A percentile compares a stretch with the other conserved stretches of the same genome.
Evolutionary conservation across 2,113 vertebrate species (phyloP).

Genomic region (Gambusia affinis): DNA sequence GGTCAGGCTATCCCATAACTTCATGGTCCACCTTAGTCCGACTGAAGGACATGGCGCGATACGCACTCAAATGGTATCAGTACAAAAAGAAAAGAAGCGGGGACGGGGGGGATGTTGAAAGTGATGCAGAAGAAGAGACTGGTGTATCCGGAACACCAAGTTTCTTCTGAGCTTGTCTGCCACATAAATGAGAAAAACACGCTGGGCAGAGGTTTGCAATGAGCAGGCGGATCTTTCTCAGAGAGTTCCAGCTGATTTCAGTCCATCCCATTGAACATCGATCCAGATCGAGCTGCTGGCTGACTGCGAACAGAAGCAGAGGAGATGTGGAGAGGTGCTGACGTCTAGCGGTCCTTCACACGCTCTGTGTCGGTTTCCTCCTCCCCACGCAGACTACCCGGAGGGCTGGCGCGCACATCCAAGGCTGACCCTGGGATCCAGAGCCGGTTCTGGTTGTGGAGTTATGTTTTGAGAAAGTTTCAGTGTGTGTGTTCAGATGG

Average conservation of each 20-base stretch:
- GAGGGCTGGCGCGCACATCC: slow-evolving; percentile 24
- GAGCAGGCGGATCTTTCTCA: neutral
- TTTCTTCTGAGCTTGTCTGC: neutral
- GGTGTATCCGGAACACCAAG: neutral
- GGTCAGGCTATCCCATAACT: slow-evolving; percentile 77
- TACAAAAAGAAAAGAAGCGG: neutral
- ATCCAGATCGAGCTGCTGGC: slow-evolving; percentile 26
- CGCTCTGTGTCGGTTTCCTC: slow-evolving; percentile 53
- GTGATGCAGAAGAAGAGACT: neutral
- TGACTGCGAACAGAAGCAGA: slow-evolving; percentile 10
- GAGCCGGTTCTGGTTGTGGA: slow-evolving; percentile 10
- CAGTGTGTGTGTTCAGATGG: slow-evolving; percentile 26
- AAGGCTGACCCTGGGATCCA: slow-evolving; percentile 17
- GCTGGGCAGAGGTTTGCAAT: neutral
- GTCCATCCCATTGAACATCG: slow-evolving; percentile 29
- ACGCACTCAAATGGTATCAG: slow-evolving; percentile 40
- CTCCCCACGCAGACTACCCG: slow-evolving; percentile 43
- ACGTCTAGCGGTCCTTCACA: slow-evolving; percentile 62
- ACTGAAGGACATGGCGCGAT: slow-evolving; percentile 65
- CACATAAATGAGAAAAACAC: slow-evolving; percentile 1
- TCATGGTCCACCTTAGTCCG: slow-evolving; percentile 74
- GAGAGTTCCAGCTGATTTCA: neutral
- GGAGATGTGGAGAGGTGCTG: slow-evolving; percentile 53
- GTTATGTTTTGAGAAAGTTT: slow-evolving; percentile 28
- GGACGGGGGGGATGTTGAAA: neutral